phyloP scores from a whole-genome alignment of 1,140 invertebrate genomes.

The Paramacrobiotus metropolitanus region DNA sequence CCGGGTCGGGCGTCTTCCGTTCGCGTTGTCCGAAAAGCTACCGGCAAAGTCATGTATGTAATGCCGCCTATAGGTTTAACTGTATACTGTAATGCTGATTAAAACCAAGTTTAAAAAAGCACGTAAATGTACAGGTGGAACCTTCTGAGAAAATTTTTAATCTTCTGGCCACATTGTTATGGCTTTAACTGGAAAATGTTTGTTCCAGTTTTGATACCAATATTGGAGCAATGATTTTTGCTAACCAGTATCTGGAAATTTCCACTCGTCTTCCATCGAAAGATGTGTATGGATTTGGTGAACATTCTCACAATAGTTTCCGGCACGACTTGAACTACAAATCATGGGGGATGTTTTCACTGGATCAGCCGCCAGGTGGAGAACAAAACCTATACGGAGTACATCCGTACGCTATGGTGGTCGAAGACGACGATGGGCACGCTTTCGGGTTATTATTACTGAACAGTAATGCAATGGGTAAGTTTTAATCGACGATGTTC shows the following conservation, averaged over 20 bases:
- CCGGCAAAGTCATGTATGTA: too few relatives aligned
- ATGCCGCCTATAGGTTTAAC: too few relatives aligned
- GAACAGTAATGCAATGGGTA: not conserved
- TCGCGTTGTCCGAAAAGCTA: too few relatives aligned
- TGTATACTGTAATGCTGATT: too few relatives aligned
- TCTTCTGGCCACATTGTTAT: too few relatives aligned
- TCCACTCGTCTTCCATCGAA: constrained; percentile 24
- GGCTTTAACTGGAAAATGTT: too few relatives aligned
- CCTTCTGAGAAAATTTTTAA: too few relatives aligned
- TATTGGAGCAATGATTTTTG: constrained; percentile 12
- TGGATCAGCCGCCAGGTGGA: constrained; percentile 22
- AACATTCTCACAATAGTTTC: constrained; percentile 19
- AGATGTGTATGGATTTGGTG: constrained; percentile 29
- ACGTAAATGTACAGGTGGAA: too few relatives aligned
- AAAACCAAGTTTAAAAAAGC: too few relatives aligned
- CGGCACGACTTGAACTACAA: constrained; percentile 19
- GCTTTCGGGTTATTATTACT: not conserved
- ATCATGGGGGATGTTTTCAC: constrained; percentile 24
- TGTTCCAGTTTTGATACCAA: constrained; percentile 13
- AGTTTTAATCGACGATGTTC: too few relatives aligned
- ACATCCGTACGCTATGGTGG: not conserved
- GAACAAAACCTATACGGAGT: not conserved
- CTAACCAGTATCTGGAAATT: constrained; percentile 18
- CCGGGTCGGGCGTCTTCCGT: too few relatives aligned
- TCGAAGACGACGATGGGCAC: not conserved